These are phyloP conservation scores for Camponotus pennsylvanicus DNA, from an alignment of 1,140 invertebrate species.

Conservation along the genomic window DNA sequence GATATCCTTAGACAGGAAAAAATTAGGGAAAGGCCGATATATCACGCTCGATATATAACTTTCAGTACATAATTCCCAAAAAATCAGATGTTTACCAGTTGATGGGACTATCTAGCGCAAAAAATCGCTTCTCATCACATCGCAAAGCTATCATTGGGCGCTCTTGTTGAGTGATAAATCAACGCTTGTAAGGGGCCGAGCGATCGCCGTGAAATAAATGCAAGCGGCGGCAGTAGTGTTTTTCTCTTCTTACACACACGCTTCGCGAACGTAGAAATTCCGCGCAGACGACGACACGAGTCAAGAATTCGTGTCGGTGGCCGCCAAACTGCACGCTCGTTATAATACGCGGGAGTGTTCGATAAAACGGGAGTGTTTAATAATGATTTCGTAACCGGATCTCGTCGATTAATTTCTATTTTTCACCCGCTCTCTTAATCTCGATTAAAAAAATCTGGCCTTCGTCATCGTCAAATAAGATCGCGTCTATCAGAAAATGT, in stretches of 20 bases:
- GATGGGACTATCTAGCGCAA: conserved; percentile 44
- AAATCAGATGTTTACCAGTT: conserved; percentile 28
- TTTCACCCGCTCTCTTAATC: conserved; percentile 3
- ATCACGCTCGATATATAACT: conserved; percentile 15
- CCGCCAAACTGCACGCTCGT: conserved; percentile 18
- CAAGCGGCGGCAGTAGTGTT: conserved; percentile 5
- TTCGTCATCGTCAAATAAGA: conserved; percentile 12
- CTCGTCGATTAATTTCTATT: conserved; percentile 17
- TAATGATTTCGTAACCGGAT: conserved; percentile 70
- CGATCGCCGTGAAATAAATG: conserved; percentile 58
- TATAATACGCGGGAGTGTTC: conserved; percentile 62
- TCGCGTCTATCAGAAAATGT: no score
- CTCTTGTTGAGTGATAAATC: conserved; percentile 35
- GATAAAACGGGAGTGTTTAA: conserved; percentile 68
- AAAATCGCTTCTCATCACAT: conserved; percentile 50
- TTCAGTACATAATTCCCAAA: neutral
- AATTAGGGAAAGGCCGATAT: neutral
- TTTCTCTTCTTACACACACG: conserved; percentile 30
- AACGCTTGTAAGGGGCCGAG: conserved; percentile 36
- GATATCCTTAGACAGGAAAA: neutral
- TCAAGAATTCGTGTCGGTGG: conserved; percentile 54
- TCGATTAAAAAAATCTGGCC: neutral
- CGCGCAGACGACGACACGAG: conserved; percentile 43
- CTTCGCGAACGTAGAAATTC: conserved; percentile 55
- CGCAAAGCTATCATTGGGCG: conserved; percentile 32